Base-by-base conservation (phyloP, 1,140 invertebrate species). In the Teleogryllus occipitalis region DNA sequence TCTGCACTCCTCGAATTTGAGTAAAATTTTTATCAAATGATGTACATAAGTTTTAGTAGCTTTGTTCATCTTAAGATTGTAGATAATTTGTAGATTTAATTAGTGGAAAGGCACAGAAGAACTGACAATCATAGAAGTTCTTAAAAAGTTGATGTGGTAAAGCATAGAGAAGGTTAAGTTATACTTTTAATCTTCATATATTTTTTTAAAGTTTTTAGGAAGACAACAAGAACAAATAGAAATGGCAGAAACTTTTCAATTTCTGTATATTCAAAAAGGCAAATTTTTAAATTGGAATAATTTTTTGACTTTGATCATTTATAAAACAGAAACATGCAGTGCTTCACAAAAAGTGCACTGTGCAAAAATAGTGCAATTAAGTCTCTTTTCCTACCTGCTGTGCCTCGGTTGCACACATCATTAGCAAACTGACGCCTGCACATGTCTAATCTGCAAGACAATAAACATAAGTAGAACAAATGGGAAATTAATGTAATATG, bases 321-420 rank as follows among this genome's bases (percentile, higher is more conserved):
- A 39, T 39, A 39, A 39, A 39, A 39, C 27, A 39, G 27, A 5
- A 39, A 5, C 27, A 39, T 39, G 27, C 27, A 39, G 27, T 39
- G 27, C 27, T 39, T 39, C 27, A 39, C 27, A 39, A 75, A 75
- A 75, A 12, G 21, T 75, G 74, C 21, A 75, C 39, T 15, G 21
- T 75, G 21, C 74, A 75, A 75, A 15, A 46, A 75, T 15, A 75
- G 74, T 75, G 39, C 21, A 75, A 75, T 75, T 27, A 12, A 27
- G 10, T 1, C 46, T 77, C 76, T 27, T 22, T 47, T 46, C 78
- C 72, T 79, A 97, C 95, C 96, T 95, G 96, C 96, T 84, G 96
- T 98, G 89, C 96, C 96, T 90, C 96, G 92, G 93, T 97, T 97
- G 94, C 96, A 97, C 88, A 93, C 92, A 89, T 96, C 96, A 90